Evolutionary conservation across 2,113 vertebrate genomes (phyloP), one percentile per base, ranked within the genome.

Genomic region (Odocoileus virginianus): DNA sequence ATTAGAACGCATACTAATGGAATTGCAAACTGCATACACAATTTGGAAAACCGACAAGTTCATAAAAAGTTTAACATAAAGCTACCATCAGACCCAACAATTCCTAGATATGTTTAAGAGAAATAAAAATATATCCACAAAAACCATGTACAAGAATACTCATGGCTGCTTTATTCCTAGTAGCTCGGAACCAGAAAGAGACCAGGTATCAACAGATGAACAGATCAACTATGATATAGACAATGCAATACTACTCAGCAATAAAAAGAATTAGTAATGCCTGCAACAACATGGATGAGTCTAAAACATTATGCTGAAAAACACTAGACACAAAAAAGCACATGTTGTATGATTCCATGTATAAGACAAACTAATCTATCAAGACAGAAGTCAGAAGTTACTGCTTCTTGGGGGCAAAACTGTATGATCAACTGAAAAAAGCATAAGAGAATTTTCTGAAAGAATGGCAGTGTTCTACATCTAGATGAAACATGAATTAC

Each of bases 41-140:
- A 87, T 89, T 92, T 89, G 33, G 85, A 94, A 97, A 92, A 74
- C 45, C 86, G 2, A 27, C 23, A 88, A 91, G 60, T 97, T 90
- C 54, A 81, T 67, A 27, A 82, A 93, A 97, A 67, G 30, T 58
- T 94, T 94, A 85, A 89, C 36, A 74, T 17, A 89, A 19, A 87
- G 87, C 55, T 95, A 94, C 30, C 6, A 87, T 74, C 54, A 71
- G 23, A 61, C n/a, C 54, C 30, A 87, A 54, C 10, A 76, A 95
- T 83, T 83, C 30, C 55, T 19, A n/a, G 21, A n/a, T 45, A 84
- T 74, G 14, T 89, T 50, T 79, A 84, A 95, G 10, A 88, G 27
- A 91, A 81, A 96, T 64, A 95, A 96, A 93, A 5, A 78, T 14
- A 50, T 40, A 87, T 28, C 45, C 64, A 90, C 30, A 88, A 87